Evolutionary conservation across 2,888 invertebrate species (phyloP), one percentile per base, ranked within the genome.

Genomic region (Aporophyla lueneburgensis): DNA sequence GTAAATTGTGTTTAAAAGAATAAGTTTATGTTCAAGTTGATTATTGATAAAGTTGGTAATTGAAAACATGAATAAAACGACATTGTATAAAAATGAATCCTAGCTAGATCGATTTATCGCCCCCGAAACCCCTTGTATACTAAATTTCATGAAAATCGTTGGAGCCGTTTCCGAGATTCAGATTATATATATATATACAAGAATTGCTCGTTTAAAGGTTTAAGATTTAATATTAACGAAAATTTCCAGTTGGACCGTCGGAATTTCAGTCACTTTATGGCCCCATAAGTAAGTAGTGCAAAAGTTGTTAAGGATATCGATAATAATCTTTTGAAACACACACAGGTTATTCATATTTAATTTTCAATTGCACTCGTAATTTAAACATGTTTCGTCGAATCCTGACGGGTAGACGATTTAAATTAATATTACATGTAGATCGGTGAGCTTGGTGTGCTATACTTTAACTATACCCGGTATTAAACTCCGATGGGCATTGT

Each of bases 341-440:
- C 56, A 43, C 46, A 33, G 33, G 83, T 75, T 78, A 87, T 83
- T 86, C 73, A 82, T 82, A 80, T 86, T 83, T 71, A 84, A 81
- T 84, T 80, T 84, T 82, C 75, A 81, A 84, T 87, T 73, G 72
- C 72, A 73, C 61, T 82, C 82, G 75, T 89, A 85, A 88, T 86
- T 87, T 83, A 87, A 89, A 80, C 85, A 86, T 81, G 88, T 83
- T 87, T 81, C 74, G 77, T 79, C 80, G 86, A 85, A 83, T 87
- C 74, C 72, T 74, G 88, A 87, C 80, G 83, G 83, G 69, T 75
- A 80, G 86, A 81, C 12, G 89, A 93, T 93, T 91, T 90, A 89
- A 92, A 92, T 93, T 91, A 92, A 91, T 92, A 90, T 88, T 88
- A 90, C 86, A 90, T 91, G 91, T 88, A 91, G 90, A 92, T 92